Conservation (phyloP, 2,888 invertebrate species). For the Nyleta sp. region DNA sequence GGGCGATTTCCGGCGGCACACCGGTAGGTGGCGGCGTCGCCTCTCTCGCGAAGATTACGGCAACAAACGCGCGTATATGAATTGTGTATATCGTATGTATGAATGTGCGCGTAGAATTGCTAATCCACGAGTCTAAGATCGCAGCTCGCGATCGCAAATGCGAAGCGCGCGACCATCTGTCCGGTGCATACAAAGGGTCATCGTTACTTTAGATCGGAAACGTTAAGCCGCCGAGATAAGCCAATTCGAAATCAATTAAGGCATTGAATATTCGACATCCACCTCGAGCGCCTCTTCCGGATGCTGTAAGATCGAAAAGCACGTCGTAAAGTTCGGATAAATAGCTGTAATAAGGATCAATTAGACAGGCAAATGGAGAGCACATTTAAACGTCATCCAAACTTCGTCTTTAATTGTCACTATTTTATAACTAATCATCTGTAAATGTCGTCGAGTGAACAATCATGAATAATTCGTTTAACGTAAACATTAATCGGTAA, state of each 20-base stretch:
- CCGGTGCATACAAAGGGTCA: slow-evolving; percentile 44
- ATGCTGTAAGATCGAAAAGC: slow-evolving; percentile 4
- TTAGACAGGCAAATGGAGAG: not conserved
- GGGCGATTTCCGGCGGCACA: too few relatives aligned
- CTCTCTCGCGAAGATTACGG: slow-evolving; percentile 25
- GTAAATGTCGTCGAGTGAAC: too few relatives aligned
- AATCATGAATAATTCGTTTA: too few relatives aligned
- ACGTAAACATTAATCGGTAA: too few relatives aligned
- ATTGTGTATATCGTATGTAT: too few relatives aligned
- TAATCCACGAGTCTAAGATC: slow-evolving; percentile 28
- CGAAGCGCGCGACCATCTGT: too few relatives aligned
- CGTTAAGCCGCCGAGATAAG: slow-evolving; percentile 35
- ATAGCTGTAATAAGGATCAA: slow-evolving; percentile 10
- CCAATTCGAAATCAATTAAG: slow-evolving; percentile 58
- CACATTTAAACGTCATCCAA: not conserved
- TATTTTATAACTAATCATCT: too few relatives aligned
- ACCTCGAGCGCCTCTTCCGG: slow-evolving; percentile 34
- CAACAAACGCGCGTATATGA: slow-evolving; percentile 11
- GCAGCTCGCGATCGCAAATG: slow-evolving; percentile 34
- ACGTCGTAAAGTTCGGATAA: slow-evolving; percentile 8
- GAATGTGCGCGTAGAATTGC: slow-evolving; percentile 32
- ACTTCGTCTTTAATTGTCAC: not conserved
- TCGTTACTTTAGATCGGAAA: slow-evolving; percentile 37
- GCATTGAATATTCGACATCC: slow-evolving; percentile 36
- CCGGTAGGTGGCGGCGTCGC: too few relatives aligned